These are phyloP conservation scores for Xyliphius kryptos DNA, from an alignment of 2,113 vertebrate genomes.

Conservation along the genomic window DNA sequence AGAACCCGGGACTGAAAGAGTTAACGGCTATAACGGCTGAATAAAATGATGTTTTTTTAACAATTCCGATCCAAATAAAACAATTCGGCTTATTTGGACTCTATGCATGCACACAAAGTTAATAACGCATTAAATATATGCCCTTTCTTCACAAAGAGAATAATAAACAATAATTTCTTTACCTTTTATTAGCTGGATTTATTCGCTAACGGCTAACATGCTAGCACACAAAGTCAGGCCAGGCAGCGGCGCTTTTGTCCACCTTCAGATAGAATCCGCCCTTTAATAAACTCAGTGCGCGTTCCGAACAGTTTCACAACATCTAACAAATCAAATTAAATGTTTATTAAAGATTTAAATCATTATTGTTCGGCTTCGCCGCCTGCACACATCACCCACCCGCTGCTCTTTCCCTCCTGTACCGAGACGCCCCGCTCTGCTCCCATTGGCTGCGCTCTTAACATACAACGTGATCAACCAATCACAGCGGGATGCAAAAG, in stretches of 20 bases:
- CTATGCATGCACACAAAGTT: background rate
- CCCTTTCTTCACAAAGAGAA: too few species aligned
- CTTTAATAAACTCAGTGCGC: background rate
- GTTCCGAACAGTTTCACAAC: background rate
- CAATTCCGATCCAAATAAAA: too few species aligned
- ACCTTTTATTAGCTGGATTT: background rate
- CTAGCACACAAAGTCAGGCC: constrained; percentile 5
- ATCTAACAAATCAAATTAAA: background rate
- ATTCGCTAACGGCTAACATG: background rate
- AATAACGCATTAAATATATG: too few species aligned
- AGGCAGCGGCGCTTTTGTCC: background rate
- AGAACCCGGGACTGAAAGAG: too few species aligned
- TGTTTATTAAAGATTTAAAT: background rate
- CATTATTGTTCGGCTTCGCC: background rate
- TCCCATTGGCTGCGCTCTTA: background rate
- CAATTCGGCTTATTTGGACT: too few species aligned
- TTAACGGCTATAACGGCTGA: too few species aligned
- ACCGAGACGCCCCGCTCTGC: background rate
- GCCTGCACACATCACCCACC: background rate
- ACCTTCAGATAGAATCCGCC: background rate
- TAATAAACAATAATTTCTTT: background rate
- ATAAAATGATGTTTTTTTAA: too few species aligned
- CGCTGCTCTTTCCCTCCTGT: background rate
- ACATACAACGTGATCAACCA: background rate
- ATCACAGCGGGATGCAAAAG: background rate